phyloP scores from a whole-genome alignment of 2,113 vertebrate genomes.

The Siniperca knerii region DNA sequence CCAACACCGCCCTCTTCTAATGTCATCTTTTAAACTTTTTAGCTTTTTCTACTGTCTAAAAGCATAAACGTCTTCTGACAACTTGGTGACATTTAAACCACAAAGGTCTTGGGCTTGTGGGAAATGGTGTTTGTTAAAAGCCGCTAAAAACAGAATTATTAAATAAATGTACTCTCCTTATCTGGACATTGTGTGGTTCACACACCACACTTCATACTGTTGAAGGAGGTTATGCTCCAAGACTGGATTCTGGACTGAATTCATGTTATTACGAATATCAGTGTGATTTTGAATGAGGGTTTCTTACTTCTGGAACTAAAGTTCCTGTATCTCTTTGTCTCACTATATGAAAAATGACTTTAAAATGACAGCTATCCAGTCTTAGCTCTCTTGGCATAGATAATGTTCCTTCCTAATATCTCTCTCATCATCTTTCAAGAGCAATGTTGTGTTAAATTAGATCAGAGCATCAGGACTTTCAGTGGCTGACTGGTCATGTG shows the following conservation, averaged over 20 bases:
- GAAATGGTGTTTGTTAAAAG: neutral
- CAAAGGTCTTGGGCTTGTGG: neutral
- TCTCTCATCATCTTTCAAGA: neutral
- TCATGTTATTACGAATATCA: neutral
- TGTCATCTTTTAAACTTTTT: no score
- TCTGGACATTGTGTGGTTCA: neutral
- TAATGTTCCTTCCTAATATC: neutral
- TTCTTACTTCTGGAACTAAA: neutral
- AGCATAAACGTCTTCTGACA: neutral
- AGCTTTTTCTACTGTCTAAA: no score
- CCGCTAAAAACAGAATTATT: neutral
- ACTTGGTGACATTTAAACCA: neutral
- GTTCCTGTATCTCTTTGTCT: neutral
- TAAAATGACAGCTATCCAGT: neutral
- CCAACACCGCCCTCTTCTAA: no score
- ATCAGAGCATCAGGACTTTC: slow-evolving; percentile 5
- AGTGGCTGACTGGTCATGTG: neutral
- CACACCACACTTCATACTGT: neutral
- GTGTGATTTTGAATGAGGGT: neutral
- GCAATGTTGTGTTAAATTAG: slow-evolving; percentile 27
- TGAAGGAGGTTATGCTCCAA: neutral
- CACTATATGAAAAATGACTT: neutral
- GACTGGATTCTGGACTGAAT: neutral
- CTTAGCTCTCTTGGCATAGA: neutral
- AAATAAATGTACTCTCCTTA: neutral